phyloP scores from a whole-genome alignment of 2,113 vertebrate species.

The Brienomyrus brachyistius region DNA sequence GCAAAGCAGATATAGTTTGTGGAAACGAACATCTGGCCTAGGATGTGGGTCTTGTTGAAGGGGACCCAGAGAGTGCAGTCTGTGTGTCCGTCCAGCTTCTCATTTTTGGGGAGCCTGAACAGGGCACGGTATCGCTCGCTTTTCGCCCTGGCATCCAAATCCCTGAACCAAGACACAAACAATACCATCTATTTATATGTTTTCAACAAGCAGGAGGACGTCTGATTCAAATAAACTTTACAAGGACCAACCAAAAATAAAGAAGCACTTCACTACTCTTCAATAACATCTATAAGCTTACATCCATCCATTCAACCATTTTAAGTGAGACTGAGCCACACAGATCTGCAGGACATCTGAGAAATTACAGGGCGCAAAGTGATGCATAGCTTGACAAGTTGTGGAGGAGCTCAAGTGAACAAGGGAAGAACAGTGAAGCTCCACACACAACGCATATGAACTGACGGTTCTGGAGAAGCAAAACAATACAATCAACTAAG shows the following conservation, averaged over 20 bases:
- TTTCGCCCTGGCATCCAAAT: constrained; percentile 91
- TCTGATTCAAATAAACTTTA: background rate
- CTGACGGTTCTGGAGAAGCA: background rate
- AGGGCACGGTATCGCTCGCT: constrained; percentile 85
- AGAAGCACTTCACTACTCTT: background rate
- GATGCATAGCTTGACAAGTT: background rate
- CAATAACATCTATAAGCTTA: background rate
- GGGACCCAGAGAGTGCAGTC: constrained; percentile 96
- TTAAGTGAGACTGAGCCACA: background rate
- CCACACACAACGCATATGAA: background rate
- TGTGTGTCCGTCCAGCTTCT: constrained; percentile 92
- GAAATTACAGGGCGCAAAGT: background rate
- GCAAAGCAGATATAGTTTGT: constrained; percentile 98
- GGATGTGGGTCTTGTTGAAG: constrained; percentile 94
- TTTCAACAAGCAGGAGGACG: background rate
- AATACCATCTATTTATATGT: background rate
- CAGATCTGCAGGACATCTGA: background rate
- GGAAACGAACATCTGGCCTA: constrained; percentile 97
- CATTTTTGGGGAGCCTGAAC: constrained; percentile 91
- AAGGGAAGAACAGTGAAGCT: background rate
- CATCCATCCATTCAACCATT: background rate
- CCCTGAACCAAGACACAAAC: constrained; percentile 52
- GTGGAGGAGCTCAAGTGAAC: no score
- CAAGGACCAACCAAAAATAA: background rate
- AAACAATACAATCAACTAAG: background rate